Evolutionary conservation across 1,140 invertebrate species (phyloP).

Genomic region (Papilio polyxenes): DNA sequence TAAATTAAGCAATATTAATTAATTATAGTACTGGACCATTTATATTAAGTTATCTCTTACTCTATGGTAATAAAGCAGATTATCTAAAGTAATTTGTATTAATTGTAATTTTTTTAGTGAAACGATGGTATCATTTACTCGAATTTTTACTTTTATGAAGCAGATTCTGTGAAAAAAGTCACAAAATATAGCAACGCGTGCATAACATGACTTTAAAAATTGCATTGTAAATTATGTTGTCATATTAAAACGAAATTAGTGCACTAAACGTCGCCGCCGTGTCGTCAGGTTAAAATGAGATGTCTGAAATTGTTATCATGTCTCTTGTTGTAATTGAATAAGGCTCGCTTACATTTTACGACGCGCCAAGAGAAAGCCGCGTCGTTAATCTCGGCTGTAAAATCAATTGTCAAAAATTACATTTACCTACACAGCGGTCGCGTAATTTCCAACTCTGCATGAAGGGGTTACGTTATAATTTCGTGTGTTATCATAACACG

Average conservation of each 20-base stretch:
- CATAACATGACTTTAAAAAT: not conserved
- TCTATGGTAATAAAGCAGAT: not conserved
- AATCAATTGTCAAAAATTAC: constrained; percentile 79
- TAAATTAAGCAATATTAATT: not conserved
- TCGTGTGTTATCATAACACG: constrained; percentile 47
- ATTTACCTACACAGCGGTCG: constrained; percentile 49
- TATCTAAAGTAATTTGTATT: not conserved
- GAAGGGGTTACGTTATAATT: constrained; percentile 58
- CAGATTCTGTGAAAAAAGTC: not conserved
- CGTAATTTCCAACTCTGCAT: constrained; percentile 51
- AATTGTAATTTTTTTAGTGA: too few species aligned
- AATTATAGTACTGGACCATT: not conserved
- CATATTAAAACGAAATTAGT: constrained; percentile 51
- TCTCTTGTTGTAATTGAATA: constrained; percentile 78
- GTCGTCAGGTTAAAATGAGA: constrained; percentile 65
- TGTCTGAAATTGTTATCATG: constrained; percentile 75
- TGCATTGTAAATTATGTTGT: constrained; percentile 1
- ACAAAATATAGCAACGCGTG: not conserved
- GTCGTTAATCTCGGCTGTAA: constrained; percentile 72
- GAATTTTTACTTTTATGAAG: not conserved
- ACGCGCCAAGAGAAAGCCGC: constrained; percentile 67
- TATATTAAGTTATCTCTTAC: not conserved
- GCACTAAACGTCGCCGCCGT: constrained; percentile 62
- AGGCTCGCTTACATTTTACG: constrained; percentile 77
- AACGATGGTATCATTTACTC: not conserved